Conservation (phyloP, 2,888 invertebrate genomes). For the Merodon equestris region DNA sequence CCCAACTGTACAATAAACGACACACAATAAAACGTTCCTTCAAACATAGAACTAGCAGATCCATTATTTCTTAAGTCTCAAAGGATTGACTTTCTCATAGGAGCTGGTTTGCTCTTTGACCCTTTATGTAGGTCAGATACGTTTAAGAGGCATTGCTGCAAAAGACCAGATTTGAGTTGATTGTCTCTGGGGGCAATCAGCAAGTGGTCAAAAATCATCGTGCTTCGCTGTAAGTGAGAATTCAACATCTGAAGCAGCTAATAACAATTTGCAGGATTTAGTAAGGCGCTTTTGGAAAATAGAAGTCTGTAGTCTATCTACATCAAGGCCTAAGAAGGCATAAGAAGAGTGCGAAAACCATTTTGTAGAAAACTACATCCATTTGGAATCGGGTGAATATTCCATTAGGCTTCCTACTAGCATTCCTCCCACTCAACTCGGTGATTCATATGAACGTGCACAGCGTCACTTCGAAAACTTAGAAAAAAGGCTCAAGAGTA, state of each 20-base stretch:
- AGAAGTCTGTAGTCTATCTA: neutral
- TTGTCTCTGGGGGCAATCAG: conserved; percentile 60
- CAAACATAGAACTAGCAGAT: too few relatives aligned
- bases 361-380: neutral
- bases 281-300: conserved; percentile 2
- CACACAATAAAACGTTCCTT: conserved; percentile 45
- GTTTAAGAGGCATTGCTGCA: conserved; percentile 45
- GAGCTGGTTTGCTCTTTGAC: conserved; percentile 59
- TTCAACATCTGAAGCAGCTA: neutral
- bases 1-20: conserved; percentile 35
- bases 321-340: conserved; percentile 5
- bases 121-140: conserved; percentile 60
- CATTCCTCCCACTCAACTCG: conserved; percentile 11
- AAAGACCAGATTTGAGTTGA: conserved; percentile 64
- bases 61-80: conserved; percentile 43
- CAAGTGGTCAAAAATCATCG: too few relatives aligned
- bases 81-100: conserved; percentile 57
- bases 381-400: too few relatives aligned
- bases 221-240: neutral
- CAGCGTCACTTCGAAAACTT: conserved; percentile 48
- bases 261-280: neutral
- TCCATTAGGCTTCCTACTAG: conserved; percentile 29
- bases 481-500: too few relatives aligned
- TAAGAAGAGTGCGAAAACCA: too few relatives aligned
- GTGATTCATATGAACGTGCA: conserved; percentile 41